These are phyloP conservation scores for Orthosia gracilis DNA, from an alignment of 2,888 invertebrate species.

Conservation along the genomic window DNA sequence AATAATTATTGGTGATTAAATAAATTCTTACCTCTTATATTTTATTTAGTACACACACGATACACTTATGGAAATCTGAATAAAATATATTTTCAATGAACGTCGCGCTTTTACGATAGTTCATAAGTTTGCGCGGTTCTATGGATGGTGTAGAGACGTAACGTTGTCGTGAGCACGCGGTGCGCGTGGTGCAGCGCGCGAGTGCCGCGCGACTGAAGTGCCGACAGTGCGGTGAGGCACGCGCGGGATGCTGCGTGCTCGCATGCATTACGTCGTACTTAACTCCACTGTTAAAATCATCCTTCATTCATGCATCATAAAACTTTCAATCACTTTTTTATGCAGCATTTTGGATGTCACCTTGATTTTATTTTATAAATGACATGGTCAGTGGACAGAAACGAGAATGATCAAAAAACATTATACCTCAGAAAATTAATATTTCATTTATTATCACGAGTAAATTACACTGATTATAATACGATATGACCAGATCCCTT, in stretches of 20 bases:
- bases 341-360: constrained; percentile 17
- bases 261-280: constrained; percentile 46
- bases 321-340: constrained; percentile 49
- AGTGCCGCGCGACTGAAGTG: constrained; percentile 73
- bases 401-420: constrained; percentile 16
- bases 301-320: constrained; percentile 46
- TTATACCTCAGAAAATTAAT: constrained; percentile 47
- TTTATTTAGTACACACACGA: constrained; percentile 46
- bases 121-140: constrained; percentile 43
- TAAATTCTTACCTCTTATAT: constrained; percentile 60
- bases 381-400: neutral
- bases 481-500: constrained; percentile 64
- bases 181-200: constrained; percentile 75
- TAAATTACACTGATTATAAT: constrained; percentile 59
- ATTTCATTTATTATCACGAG: constrained; percentile 56
- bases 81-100: constrained; percentile 27
- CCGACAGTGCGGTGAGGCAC: constrained; percentile 56
- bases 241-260: constrained; percentile 69
- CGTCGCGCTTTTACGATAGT: constrained; percentile 34
- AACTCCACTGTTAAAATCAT: constrained; percentile 4
- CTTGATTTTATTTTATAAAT: constrained; percentile 33
- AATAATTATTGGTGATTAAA: neutral
- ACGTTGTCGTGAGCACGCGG: constrained; percentile 33
- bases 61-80: constrained; percentile 30
- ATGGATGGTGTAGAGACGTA: constrained; percentile 10